These are phyloP conservation scores for Cepaea nemoralis DNA, from an alignment of 1,140 invertebrate genomes.

Conservation along the genomic window DNA sequence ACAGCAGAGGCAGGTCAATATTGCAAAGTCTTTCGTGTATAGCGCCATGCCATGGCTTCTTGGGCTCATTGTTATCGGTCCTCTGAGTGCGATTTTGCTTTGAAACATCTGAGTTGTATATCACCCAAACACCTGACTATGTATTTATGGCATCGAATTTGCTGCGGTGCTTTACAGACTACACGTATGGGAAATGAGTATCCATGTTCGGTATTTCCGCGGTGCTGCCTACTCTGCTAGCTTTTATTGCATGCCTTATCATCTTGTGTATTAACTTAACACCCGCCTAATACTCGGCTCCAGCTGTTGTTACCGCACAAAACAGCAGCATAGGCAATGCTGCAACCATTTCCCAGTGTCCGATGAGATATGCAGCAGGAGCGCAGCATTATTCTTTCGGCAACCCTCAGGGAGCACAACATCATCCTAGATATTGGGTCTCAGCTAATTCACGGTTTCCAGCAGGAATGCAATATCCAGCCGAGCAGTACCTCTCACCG, in stretches of 20 bases:
- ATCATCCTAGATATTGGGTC: too few species aligned
- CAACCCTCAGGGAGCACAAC: too few species aligned
- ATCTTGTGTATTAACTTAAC: neutral
- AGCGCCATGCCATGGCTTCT: slow-evolving; percentile 1
- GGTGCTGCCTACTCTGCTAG: neutral
- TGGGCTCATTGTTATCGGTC: neutral
- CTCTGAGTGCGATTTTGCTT: too few species aligned
- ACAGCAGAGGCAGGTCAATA: neutral
- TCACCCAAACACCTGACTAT: neutral
- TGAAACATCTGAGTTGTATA: too few species aligned
- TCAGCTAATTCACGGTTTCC: neutral
- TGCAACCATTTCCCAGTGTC: neutral
- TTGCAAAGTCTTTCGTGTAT: neutral
- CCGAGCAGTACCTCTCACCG: neutral
- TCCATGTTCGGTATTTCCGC: neutral
- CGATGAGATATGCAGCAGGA: neutral
- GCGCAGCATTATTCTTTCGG: neutral
- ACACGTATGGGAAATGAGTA: too few species aligned
- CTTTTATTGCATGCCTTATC: neutral
- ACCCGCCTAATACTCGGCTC: neutral
- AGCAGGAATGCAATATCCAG: neutral
- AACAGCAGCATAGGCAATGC: neutral
- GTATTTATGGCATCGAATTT: neutral
- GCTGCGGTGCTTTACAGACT: neutral
- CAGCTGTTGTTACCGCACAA: neutral